These are phyloP conservation scores for Polydrusus tereticollis DNA, from an alignment of 2,888 invertebrate genomes.

Conservation along the genomic window DNA sequence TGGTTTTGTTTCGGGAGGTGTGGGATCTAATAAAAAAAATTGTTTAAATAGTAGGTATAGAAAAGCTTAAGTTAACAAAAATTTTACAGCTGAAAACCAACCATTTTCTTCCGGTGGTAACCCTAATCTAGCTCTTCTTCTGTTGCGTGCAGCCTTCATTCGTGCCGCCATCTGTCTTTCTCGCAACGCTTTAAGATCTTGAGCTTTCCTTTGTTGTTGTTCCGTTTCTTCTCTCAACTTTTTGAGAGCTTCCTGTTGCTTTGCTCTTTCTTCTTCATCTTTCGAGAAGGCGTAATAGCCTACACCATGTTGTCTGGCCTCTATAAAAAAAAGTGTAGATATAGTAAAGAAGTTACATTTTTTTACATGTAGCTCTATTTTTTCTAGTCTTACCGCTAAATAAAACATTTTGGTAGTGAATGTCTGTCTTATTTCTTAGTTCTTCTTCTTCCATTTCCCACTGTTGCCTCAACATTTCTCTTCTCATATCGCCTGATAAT, in stretches of 20 bases:
- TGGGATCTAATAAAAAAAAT: slow-evolving; percentile 48
- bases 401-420: slow-evolving; percentile 93
- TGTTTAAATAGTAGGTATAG: neutral
- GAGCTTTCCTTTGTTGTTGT: slow-evolving; percentile 75
- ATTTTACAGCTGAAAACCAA: no score
- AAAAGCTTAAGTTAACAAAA: slow-evolving; percentile 4
- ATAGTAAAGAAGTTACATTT: no score
- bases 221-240: slow-evolving; percentile 80
- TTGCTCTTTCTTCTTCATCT: slow-evolving; percentile 82
- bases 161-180: slow-evolving; percentile 79
- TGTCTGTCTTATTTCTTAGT: slow-evolving; percentile 77
- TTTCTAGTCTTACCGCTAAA: slow-evolving; percentile 88
- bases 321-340: slow-evolving; percentile 66
- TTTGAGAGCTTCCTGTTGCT: slow-evolving; percentile 85
- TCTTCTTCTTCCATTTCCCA: slow-evolving; percentile 90
- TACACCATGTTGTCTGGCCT: slow-evolving; percentile 93
- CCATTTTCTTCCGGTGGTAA: slow-evolving; percentile 76
- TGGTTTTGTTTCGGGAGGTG: slow-evolving; percentile 63
- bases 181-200: slow-evolving; percentile 73
- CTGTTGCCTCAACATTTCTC: slow-evolving; percentile 81
- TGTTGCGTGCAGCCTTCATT: slow-evolving; percentile 78
- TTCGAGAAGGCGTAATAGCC: slow-evolving; percentile 93
- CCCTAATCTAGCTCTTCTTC: slow-evolving; percentile 81
- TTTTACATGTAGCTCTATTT: neutral
- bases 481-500: slow-evolving; percentile 71